Conservation (phyloP, 2,113 vertebrate genomes). For the Piaya cayana region DNA sequence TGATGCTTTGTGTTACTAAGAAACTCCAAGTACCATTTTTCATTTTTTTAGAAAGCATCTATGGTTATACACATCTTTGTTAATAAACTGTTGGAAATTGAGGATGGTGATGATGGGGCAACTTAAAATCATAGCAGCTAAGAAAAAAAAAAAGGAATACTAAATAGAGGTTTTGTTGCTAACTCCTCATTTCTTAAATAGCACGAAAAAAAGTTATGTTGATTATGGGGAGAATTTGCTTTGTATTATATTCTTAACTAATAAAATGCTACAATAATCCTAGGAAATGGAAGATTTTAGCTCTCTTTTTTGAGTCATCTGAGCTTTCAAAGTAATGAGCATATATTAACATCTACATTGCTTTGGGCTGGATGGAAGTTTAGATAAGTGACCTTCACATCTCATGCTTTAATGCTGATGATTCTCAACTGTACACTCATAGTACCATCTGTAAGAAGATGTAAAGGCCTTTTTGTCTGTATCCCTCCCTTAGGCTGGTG, state of each 20-base stretch:
- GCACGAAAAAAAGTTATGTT: background rate
- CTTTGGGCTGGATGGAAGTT: conserved; percentile 34
- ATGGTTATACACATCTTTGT: background rate
- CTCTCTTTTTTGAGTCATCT: conserved; percentile 13
- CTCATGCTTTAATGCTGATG: background rate
- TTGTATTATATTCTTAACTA: background rate
- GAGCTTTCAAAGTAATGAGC: conserved; percentile 34
- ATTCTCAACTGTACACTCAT: background rate
- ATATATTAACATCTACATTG: conserved; percentile 24
- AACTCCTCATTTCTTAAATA: background rate
- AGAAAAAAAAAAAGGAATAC: background rate
- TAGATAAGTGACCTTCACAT: conserved; percentile 48
- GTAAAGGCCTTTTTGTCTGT: background rate
- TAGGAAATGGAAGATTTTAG: conserved; percentile 25
- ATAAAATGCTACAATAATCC: conserved; percentile 16
- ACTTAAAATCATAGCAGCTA: background rate
- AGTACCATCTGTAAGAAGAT: background rate
- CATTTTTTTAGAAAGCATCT: background rate
- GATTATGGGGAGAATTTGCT: conserved; percentile 1
- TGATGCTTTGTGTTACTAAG: background rate
- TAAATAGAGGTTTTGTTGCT: background rate
- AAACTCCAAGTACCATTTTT: background rate
- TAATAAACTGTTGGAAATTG: background rate
- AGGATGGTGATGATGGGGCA: background rate
- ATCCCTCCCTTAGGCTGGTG: background rate